Evolutionary conservation across 2,797 vertebrate species (phyloP).

Genomic region (Phrynocephalus forsythii): DNA sequence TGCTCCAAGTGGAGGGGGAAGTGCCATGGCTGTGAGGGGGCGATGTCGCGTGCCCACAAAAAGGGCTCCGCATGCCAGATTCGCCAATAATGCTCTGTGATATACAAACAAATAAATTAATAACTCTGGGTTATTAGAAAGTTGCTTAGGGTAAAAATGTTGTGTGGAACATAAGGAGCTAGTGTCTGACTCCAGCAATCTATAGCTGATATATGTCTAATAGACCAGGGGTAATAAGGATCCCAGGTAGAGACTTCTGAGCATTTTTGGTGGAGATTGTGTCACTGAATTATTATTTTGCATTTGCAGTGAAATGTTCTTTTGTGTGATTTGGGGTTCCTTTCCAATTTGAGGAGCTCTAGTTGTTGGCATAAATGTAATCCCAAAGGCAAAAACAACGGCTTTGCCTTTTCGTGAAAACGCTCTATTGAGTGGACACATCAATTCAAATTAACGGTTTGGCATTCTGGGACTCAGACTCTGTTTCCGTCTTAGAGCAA

Average conservation of each 20-base stretch:
- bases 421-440: too few relatives aligned
- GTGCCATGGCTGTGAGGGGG: too few relatives aligned
- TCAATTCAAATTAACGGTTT: too few relatives aligned
- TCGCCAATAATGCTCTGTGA: too few relatives aligned
- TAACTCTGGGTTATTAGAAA: neutral
- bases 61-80: too few relatives aligned
- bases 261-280: too few relatives aligned
- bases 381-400: neutral
- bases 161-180: neutral
- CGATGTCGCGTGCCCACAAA: too few relatives aligned
- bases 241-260: too few relatives aligned
- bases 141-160: neutral
- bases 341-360: neutral
- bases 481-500: too few relatives aligned
- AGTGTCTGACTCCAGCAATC: neutral
- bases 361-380: neutral
- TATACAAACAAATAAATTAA: neutral
- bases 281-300: neutral
- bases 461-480: too few relatives aligned
- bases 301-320: neutral
- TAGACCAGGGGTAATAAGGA: neutral
- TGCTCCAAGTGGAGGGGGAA: too few relatives aligned
- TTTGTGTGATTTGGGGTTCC: neutral
- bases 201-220: neutral
- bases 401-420: neutral